A percentile compares a stretch with the other conserved stretches of the same genome.
Evolutionary conservation across 2,888 invertebrate species (phyloP).

Genomic region (Therioaphis trifolii): DNA sequence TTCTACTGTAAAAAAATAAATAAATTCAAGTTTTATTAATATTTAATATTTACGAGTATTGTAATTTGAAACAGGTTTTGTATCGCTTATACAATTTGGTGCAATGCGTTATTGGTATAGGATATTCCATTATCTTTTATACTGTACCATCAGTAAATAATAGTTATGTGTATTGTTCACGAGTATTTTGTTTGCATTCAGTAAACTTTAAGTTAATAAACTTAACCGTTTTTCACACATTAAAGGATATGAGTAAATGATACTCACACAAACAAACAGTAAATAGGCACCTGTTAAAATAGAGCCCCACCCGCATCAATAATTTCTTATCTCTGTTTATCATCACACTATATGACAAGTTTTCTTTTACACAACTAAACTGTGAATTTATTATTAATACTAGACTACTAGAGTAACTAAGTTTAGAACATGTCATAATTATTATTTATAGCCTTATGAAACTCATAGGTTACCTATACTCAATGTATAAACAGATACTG

Average conservation of each 20-base stretch:
- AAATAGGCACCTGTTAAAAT: neutral
- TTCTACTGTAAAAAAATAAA: too few species aligned
- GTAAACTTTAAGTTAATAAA: neutral
- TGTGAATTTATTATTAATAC: too few species aligned
- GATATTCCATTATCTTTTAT: neutral
- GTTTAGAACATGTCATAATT: too few species aligned
- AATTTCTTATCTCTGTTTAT: neutral
- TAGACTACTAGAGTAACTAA: too few species aligned
- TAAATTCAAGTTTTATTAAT: too few species aligned
- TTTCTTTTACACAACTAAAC: neutral
- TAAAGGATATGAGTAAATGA: neutral
- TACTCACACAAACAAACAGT: neutral
- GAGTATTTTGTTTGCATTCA: neutral
- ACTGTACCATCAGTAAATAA: neutral
- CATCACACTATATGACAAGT: neutral
- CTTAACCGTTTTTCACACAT: neutral
- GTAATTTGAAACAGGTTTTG: neutral
- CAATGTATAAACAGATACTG: too few species aligned
- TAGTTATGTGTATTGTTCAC: neutral
- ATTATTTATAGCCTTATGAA: too few species aligned
- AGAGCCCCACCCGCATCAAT: neutral
- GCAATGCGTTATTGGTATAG: neutral
- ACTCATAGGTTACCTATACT: too few species aligned
- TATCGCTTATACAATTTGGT: neutral
- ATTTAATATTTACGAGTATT: neutral